Evolutionary conservation across 2,113 vertebrate genomes (phyloP).

Genomic region (Rana temporaria): DNA sequence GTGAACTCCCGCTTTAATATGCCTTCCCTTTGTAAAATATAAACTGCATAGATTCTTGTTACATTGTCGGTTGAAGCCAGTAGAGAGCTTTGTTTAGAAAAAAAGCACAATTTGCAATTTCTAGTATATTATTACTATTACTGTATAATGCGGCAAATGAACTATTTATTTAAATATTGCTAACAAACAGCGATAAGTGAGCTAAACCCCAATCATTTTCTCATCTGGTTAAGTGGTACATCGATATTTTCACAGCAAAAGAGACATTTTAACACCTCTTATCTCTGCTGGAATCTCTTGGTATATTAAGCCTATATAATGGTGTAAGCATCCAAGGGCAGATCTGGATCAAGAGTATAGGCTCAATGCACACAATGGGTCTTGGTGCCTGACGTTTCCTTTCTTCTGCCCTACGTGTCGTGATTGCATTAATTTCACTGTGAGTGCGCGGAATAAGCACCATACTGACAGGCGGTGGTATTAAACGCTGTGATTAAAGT

Average conservation of each 20-base stretch:
- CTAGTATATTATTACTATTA: neutral
- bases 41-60: no score
- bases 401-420: neutral
- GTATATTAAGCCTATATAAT: slow-evolving; percentile 31
- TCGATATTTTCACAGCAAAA: slow-evolving; percentile 21
- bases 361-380: neutral
- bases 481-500: slow-evolving; percentile 1
- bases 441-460: neutral
- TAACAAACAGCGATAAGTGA: slow-evolving; percentile 10
- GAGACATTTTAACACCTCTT: slow-evolving; percentile 15
- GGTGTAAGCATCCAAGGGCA: neutral
- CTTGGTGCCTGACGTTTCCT: slow-evolving; percentile 23
- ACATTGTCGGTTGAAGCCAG: no score
- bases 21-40: no score
- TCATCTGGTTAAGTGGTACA: slow-evolving; percentile 27
- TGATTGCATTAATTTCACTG: slow-evolving; percentile 15
- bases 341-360: slow-evolving; percentile 22
- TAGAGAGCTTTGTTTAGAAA: no score
- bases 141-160: slow-evolving; percentile 14
- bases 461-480: neutral
- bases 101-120: no score
- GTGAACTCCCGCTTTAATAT: no score
- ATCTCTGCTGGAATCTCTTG: slow-evolving; percentile 9
- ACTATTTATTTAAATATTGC: no score
- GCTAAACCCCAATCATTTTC: slow-evolving; percentile 21